Conservation (phyloP, 2,888 invertebrate genomes). For the Harpalus rufipes region DNA sequence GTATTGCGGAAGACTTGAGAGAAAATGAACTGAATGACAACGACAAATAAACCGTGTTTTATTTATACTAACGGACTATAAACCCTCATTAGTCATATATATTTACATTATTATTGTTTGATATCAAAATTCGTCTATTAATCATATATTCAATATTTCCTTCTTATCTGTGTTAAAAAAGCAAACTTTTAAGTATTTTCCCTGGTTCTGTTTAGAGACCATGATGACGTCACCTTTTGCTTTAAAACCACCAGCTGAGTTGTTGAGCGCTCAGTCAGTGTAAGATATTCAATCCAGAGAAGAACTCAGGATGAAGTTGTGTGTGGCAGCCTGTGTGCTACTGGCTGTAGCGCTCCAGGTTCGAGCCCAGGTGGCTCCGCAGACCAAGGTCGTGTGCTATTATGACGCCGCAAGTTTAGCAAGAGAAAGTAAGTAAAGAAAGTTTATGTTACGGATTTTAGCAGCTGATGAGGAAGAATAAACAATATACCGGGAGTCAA, state of each 20-base stretch:
- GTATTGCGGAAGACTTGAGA: no score
- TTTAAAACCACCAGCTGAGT: not conserved
- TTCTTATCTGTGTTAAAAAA: not conserved
- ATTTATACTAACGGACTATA: no score
- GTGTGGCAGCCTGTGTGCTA: constrained; percentile 72
- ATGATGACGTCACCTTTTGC: constrained; percentile 18
- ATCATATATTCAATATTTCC: not conserved
- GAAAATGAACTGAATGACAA: no score
- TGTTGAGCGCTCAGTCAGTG: constrained; percentile 9
- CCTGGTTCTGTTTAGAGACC: not conserved
- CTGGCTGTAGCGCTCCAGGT: constrained; percentile 72
- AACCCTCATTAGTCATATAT: no score
- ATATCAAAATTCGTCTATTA: not conserved
- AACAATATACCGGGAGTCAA: no score
- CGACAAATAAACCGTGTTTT: no score
- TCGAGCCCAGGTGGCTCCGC: constrained; percentile 76
- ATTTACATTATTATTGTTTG: not conserved
- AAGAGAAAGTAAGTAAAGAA: constrained; percentile 82
- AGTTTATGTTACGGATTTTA: not conserved
- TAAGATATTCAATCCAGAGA: constrained; percentile 5
- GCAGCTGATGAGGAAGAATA: no score
- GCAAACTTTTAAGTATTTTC: not conserved
- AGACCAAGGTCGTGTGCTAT: constrained; percentile 84
- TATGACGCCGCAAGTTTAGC: constrained; percentile 85
- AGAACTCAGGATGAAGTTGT: constrained; percentile 34